Conservation (phyloP, 2,797 vertebrate species). For the Myotis findleyi region DNA sequence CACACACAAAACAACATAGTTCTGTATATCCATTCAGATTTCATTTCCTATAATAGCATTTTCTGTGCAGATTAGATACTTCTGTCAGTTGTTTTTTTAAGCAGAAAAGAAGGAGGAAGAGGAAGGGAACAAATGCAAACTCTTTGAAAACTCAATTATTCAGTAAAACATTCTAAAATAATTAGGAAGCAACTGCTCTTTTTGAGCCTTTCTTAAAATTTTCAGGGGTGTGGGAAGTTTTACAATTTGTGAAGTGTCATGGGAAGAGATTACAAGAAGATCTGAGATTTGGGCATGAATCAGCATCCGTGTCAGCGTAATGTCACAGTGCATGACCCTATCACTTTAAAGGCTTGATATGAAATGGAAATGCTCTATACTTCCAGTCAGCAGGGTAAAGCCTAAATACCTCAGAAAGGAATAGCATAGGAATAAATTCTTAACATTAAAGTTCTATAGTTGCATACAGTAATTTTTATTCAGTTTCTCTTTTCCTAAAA, state of each 20-base stretch:
- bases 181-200: conserved; percentile 49
- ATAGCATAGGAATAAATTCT: conserved; percentile 38
- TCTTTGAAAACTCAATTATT: conserved; percentile 56
- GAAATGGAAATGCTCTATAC: conserved; percentile 71
- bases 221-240: conserved; percentile 60
- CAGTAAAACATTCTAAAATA: conserved; percentile 17
- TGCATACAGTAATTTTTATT: conserved; percentile 12
- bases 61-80: neutral
- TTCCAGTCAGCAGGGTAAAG: conserved; percentile 73
- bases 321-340: conserved; percentile 80
- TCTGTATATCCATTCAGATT: neutral
- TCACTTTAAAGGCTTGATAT: conserved; percentile 77
- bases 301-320: conserved; percentile 80
- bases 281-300: conserved; percentile 83
- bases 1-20: neutral
- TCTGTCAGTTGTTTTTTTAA: neutral
- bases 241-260: conserved; percentile 68
- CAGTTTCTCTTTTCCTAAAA: neutral
- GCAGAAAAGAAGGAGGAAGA: neutral
- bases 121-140: neutral
- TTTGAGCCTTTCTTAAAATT: conserved; percentile 27
- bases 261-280: conserved; percentile 69
- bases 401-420: conserved; percentile 41
- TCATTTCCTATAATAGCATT: conserved; percentile 7
- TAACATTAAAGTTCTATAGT: conserved; percentile 12